Base-by-base conservation (phyloP, 2,888 invertebrate genomes). In the Caenorhabditis zanzibari region DNA sequence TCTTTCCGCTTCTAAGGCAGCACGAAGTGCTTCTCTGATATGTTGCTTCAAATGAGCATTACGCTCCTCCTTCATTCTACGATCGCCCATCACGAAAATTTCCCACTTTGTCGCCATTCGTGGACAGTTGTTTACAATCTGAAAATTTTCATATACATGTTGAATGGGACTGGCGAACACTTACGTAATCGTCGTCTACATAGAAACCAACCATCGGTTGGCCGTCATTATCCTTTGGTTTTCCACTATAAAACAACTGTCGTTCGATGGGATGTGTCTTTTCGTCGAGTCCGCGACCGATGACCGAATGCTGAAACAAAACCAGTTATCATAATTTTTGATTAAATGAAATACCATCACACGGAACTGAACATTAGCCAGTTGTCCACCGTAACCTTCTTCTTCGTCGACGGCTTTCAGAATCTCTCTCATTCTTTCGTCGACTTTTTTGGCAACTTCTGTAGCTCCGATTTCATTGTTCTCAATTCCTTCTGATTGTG, bases 81-180 rank as follows among this genome's bases (percentile, higher is more conserved):
- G 68, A 24, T 81, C 74, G 5, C 81, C 81, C 68, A 81, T 69
- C 22, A 74, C 81, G 63, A 81, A 74, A 16, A 81, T 75, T 24
- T 81, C 81, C 81, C 81, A 81, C 69, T 81, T 81, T 1, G 81
- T 81, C 1, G 81, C 58, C 68, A 81, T 68, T 28, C 49, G 41
- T 5, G 81, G 68, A 32, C 56, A 68, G 14, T 74, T 81, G 24
- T 52, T 74, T 24, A 41, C 26, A 12, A 68, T 12, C 77, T 79
- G 69, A 32, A 68, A 44, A 41, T 26, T 10, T 10, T 6, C 10
- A 24, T n/a, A n/a, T n/a, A n/a, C n/a, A n/a, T n/a, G n/a, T n/a
- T n/a, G n/a, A n/a, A n/a, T n/a, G n/a, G n/a, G n/a, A n/a, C n/a
- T n/a, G n/a, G n/a, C n/a, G 16, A 38, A 16, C 32, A 52, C 63